Percentiles rank a stretch among this genome's conserved stretches.
These are phyloP conservation scores for Cyclopterus lumpus DNA, from an alignment of 2,797 vertebrate species.

Conservation along the genomic window DNA sequence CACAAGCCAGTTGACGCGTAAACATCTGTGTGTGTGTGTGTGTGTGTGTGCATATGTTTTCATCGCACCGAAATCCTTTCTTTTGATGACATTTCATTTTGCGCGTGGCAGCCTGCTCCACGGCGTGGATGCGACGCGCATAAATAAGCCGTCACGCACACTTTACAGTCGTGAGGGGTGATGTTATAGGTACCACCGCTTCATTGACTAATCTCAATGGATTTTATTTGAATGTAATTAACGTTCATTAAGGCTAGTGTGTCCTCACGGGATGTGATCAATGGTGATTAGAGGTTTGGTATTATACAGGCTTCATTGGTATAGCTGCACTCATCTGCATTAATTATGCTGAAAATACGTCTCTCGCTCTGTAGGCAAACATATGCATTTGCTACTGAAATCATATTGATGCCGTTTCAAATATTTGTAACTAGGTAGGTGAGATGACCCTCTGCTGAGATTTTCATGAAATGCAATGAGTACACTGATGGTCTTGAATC, in stretches of 20 bases:
- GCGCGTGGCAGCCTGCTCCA: not conserved
- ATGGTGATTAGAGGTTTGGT: slow-evolving; percentile 49
- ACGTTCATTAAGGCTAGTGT: slow-evolving; percentile 48
- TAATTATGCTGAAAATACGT: slow-evolving; percentile 50
- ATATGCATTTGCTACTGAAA: slow-evolving; percentile 11
- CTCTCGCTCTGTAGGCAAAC: slow-evolving; percentile 19
- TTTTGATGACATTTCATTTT: too few relatives aligned
- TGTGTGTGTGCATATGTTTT: slow-evolving; percentile 27
- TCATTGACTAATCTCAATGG: slow-evolving; percentile 60
- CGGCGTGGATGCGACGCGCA: slow-evolving; percentile 39
- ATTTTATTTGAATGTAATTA: slow-evolving; percentile 65
- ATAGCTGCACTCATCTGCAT: slow-evolving; percentile 33
- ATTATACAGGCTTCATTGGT: slow-evolving; percentile 47
- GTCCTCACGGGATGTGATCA: slow-evolving; percentile 54
- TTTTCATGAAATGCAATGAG: slow-evolving; percentile 4
- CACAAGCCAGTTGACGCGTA: slow-evolving; percentile 2
- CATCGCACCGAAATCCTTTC: too few relatives aligned
- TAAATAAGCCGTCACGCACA: slow-evolving; percentile 53
- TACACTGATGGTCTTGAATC: not conserved
- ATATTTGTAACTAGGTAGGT: not conserved
- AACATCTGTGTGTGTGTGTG: slow-evolving; percentile 16
- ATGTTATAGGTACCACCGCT: slow-evolving; percentile 50
- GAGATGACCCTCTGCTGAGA: not conserved
- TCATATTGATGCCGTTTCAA: not conserved
- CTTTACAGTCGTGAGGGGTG: slow-evolving; percentile 33